Base-by-base conservation (phyloP, 2,888 invertebrate genomes). In the Scotopteryx bipunctaria region DNA sequence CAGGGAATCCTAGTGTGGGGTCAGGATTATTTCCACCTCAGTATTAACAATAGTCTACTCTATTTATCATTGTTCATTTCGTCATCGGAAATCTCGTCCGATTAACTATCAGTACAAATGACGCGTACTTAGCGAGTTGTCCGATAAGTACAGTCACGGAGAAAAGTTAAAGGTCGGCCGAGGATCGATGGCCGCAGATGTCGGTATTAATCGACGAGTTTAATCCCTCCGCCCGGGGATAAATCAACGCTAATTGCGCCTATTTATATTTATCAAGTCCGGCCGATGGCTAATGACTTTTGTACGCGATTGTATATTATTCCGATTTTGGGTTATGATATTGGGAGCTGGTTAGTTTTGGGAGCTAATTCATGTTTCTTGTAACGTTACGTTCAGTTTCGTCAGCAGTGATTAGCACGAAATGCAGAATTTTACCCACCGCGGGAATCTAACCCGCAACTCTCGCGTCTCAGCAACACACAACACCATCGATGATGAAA, bases 121-220 rank as follows among this genome's bases (percentile, higher is more conserved):
- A 57, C 42, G 40, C 33, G 53, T 55, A 59, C 56, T 62, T 57
- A 51, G 36, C 49, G 31, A 44, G 45, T 48, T 53, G 38, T 50
- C 53, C 68, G 67, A 73, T 76, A 78, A 78, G 83, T 81, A 81
- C 76, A 83, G 80, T 82, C 83, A 79, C 81, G 82, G 74, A 81
- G 82, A 69, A 74, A 78, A 84, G 83, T 79, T 75, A 84, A 86
- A 87, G 87, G 86, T 85, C 85, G 76, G 59, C 65, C 57, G 64
- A 74, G 72, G 83, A 85, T 85, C 81, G 86, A 84, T 85, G 75
- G 84, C 71, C 78, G 73, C 82, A 85, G 84, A 85, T 86, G 84
- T 83, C 82, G 78, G 74, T 77, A 85, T 84, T 86, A 86, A 86
- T 86, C 83, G 85, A 68, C 67, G 79, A 78, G 78, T 84, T 82